phyloP scores from a whole-genome alignment of 2,797 vertebrate genomes.

The Pipistrellus pygmaeus region DNA sequence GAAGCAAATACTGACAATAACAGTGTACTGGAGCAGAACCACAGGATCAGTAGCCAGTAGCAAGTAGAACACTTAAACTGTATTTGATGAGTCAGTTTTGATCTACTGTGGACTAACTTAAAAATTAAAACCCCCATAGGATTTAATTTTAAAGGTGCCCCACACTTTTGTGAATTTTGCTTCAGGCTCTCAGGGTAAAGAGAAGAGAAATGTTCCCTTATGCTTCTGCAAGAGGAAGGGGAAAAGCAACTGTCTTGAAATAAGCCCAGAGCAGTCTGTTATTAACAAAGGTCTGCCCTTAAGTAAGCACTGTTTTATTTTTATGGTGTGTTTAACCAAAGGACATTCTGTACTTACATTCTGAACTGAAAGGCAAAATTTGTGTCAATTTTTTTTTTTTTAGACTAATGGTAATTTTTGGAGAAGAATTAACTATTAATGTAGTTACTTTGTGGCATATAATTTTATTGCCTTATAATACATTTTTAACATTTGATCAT shows the following conservation, averaged over 20 bases:
- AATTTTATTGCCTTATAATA: slow-evolving; percentile 29
- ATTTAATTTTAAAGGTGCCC: not conserved
- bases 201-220: not conserved
- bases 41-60: not conserved
- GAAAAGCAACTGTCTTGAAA: slow-evolving; percentile 34
- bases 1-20: slow-evolving; percentile 1
- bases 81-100: slow-evolving; percentile 1
- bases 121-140: not conserved
- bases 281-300: not conserved
- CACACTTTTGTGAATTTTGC: not conserved
- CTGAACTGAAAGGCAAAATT: slow-evolving; percentile 44
- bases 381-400: slow-evolving; percentile 51
- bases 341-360: slow-evolving; percentile 56
- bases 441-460: slow-evolving; percentile 12
- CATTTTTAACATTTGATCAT: slow-evolving; percentile 34
- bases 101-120: not conserved
- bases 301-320: slow-evolving; percentile 72
- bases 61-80: not conserved
- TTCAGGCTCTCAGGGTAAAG: not conserved
- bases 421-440: slow-evolving; percentile 29
- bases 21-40: not conserved
- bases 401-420: slow-evolving; percentile 20
- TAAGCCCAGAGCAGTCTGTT: not conserved
- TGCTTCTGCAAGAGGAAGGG: not conserved
- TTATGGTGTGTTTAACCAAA: slow-evolving; percentile 62